phyloP scores from a whole-genome alignment of 2,113 vertebrate genomes.

The Machaerirhynchus nigripectus region DNA sequence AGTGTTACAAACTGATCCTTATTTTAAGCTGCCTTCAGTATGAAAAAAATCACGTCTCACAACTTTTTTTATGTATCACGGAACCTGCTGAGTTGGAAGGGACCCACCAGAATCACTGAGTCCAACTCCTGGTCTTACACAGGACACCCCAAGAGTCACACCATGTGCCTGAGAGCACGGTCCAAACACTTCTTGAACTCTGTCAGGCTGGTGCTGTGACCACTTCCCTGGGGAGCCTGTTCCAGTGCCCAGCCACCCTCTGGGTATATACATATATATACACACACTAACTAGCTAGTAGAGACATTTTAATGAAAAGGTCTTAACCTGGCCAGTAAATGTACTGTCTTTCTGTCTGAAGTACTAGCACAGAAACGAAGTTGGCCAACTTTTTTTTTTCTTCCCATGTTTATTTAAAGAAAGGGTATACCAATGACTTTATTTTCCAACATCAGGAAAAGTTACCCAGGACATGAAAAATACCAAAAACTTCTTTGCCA shows the following conservation, averaged over 20 bases:
- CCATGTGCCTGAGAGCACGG: too few relatives aligned
- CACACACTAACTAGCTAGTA: not conserved
- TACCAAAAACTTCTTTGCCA: not conserved
- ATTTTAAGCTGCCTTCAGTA: not conserved
- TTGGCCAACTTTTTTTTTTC: accelerated
- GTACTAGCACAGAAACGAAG: not conserved
- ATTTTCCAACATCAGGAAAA: not conserved
- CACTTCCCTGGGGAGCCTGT: not conserved
- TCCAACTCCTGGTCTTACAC: not conserved
- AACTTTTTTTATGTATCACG: not conserved
- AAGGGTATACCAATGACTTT: not conserved
- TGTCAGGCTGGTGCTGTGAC: not conserved
- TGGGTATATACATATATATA: not conserved
- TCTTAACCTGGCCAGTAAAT: not conserved
- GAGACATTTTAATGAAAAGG: not conserved
- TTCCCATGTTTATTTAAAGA: not conserved
- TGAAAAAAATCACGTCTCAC: not conserved
- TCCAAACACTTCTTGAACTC: not conserved
- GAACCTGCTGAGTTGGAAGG: not conserved
- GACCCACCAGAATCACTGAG: not conserved
- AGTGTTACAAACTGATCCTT: not conserved
- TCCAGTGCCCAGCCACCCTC: not conserved
- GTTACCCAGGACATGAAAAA: not conserved
- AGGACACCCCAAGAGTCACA: not conserved
- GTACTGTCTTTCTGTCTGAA: not conserved